Conservation (phyloP, 1,140 invertebrate genomes). For the Nephila pilipes region DNA sequence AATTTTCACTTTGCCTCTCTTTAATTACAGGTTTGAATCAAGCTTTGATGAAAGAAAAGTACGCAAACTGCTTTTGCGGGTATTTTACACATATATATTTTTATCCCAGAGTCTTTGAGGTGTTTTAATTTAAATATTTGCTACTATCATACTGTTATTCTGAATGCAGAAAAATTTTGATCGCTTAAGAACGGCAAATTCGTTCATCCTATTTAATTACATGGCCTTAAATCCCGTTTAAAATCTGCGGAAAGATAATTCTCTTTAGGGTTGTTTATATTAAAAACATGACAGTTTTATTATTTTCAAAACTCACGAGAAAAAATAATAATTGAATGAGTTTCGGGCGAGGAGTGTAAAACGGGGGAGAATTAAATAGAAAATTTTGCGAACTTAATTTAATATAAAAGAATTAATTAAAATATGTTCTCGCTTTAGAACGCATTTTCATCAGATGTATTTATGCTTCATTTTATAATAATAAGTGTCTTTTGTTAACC, state of each 20-base stretch:
- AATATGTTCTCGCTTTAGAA: background rate
- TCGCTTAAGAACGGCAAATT: background rate
- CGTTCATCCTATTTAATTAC: slow-evolving; percentile 23
- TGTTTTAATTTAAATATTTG: slow-evolving; percentile 47
- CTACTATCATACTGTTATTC: slow-evolving; percentile 23
- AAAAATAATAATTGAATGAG: background rate
- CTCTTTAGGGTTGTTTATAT: slow-evolving; percentile 33
- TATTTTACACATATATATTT: background rate
- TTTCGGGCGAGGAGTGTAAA: background rate
- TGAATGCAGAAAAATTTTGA: slow-evolving; percentile 13
- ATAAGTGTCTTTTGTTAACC: background rate
- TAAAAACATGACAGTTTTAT: slow-evolving; percentile 17
- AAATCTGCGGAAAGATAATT: background rate
- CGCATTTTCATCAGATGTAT: background rate
- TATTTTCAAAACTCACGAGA: background rate
- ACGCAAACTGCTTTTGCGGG: slow-evolving; percentile 20
- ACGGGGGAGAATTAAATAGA: background rate
- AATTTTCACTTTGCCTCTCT: slow-evolving; percentile 45
- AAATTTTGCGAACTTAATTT: background rate
- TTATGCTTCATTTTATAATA: background rate
- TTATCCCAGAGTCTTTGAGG: background rate
- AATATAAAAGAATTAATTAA: background rate
- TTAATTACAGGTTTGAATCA: slow-evolving; percentile 46
- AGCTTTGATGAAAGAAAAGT: slow-evolving; percentile 7
- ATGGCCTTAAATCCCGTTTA: background rate